phyloP scores from a whole-genome alignment of 2,888 invertebrate genomes.

The Gerosis bhagava region DNA sequence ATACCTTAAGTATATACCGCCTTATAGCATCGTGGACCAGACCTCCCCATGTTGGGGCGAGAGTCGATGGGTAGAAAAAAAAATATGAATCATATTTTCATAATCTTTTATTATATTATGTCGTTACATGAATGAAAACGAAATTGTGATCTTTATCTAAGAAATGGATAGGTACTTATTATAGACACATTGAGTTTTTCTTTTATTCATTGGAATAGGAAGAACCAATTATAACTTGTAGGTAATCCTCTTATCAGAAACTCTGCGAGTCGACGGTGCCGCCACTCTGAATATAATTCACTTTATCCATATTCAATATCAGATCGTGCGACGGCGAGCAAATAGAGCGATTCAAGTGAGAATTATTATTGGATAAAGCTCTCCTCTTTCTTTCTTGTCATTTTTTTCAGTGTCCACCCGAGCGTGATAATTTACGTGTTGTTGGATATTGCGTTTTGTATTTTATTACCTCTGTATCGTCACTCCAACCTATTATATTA shows the following conservation, averaged over 20 bases:
- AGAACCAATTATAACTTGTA: slow-evolving; percentile 79
- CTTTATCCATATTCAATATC: slow-evolving; percentile 81
- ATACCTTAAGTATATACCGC: no score
- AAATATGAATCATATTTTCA: no score
- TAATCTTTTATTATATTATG: no score
- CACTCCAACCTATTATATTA: no score
- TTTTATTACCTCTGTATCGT: no score
- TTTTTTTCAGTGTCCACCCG: slow-evolving; percentile 68
- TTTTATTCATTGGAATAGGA: slow-evolving; percentile 65
- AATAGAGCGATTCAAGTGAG: slow-evolving; percentile 78
- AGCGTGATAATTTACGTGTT: slow-evolving; percentile 68
- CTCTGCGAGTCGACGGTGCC: slow-evolving; percentile 52
- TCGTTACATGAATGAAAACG: slow-evolving; percentile 31
- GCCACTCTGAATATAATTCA: slow-evolving; percentile 75
- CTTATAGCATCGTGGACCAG: no score
- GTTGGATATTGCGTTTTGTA: no score
- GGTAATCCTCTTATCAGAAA: slow-evolving; percentile 67
- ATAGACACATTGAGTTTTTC: slow-evolving; percentile 60
- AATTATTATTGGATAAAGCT: slow-evolving; percentile 79
- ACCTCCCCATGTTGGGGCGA: no score
- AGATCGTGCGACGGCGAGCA: slow-evolving; percentile 75
- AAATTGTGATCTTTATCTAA: slow-evolving; percentile 54
- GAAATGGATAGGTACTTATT: slow-evolving; percentile 50
- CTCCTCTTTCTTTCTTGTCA: slow-evolving; percentile 66
- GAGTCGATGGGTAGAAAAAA: no score